phyloP scores from a whole-genome alignment of 2,888 invertebrate species.

The Trachelus stipa region DNA sequence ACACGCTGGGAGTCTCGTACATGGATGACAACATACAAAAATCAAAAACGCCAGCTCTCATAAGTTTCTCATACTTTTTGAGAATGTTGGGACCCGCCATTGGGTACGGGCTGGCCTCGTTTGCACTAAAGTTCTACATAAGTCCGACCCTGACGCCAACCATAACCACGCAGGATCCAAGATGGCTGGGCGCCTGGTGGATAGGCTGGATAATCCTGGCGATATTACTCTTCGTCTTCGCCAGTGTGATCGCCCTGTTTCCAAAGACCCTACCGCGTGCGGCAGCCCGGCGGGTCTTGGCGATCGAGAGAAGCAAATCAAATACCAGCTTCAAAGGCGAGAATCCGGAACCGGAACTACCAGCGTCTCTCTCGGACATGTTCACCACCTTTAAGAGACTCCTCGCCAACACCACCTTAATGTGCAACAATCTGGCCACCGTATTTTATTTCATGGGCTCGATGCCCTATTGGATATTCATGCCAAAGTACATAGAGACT shows the following conservation, averaged over 20 bases:
- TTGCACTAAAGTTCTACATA: slow-evolving; percentile 76
- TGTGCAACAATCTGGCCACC: slow-evolving; percentile 80
- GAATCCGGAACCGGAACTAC: slow-evolving; percentile 49
- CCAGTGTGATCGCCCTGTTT: slow-evolving; percentile 75
- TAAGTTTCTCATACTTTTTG: slow-evolving; percentile 77
- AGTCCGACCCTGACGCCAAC: slow-evolving; percentile 75
- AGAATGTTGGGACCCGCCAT: slow-evolving; percentile 78
- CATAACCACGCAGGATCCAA: slow-evolving; percentile 76
- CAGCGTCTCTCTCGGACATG: slow-evolving; percentile 70
- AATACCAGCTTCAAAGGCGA: slow-evolving; percentile 46
- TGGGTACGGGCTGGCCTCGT: slow-evolving; percentile 75
- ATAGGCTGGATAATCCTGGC: slow-evolving; percentile 78
- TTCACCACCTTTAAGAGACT: slow-evolving; percentile 73
- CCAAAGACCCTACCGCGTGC: slow-evolving; percentile 78
- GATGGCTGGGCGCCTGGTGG: slow-evolving; percentile 90
- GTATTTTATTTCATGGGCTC: slow-evolving; percentile 80
- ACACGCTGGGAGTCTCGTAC: slow-evolving; percentile 78
- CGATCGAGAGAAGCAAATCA: slow-evolving; percentile 57
- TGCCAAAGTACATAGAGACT: slow-evolving; percentile 86
- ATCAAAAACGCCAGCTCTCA: slow-evolving; percentile 77
- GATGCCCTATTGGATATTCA: slow-evolving; percentile 83
- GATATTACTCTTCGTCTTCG: slow-evolving; percentile 71
- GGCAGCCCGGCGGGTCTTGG: slow-evolving; percentile 69
- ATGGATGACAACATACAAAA: slow-evolving; percentile 83
- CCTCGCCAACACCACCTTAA: slow-evolving; percentile 75